A percentile compares a stretch with the other conserved stretches of the same genome.
These are phyloP conservation scores for Pemphredon lugubris DNA, from an alignment of 2,888 invertebrate genomes.

Conservation along the genomic window DNA sequence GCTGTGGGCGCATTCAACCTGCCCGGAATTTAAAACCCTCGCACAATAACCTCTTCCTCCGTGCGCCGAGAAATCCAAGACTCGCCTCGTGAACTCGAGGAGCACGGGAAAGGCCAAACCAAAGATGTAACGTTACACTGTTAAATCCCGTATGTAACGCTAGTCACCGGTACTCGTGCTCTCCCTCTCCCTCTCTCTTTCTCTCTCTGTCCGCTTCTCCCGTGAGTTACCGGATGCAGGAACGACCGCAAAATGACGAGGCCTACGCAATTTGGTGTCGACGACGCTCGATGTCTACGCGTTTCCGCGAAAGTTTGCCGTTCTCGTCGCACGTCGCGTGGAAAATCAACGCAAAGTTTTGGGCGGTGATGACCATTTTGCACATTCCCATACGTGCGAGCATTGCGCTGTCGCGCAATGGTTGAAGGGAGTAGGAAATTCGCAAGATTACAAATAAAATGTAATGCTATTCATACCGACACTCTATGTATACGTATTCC, in stretches of 20 bases:
- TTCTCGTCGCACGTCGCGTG: not conserved
- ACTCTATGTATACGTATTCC: no score
- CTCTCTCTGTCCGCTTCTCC: not conserved
- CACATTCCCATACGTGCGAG: no score
- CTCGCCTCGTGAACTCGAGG: constrained; percentile 58
- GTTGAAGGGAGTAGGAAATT: no score
- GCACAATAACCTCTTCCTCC: constrained; percentile 58
- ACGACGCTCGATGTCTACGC: not conserved
- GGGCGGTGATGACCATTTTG: no score
- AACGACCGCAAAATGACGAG: constrained; percentile 47
- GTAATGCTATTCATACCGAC: no score
- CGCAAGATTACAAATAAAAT: no score
- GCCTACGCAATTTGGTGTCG: constrained; percentile 27
- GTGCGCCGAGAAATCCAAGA: constrained; percentile 63
- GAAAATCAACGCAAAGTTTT: no score
- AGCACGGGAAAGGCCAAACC: constrained; percentile 62
- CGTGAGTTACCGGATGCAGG: constrained; percentile 66
- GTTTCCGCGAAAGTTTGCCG: not conserved
- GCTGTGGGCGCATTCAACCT: constrained; percentile 73
- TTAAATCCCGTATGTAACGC: constrained; percentile 79
- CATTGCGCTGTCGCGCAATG: no score
- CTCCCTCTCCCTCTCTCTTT: constrained; percentile 9
- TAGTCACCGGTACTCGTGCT: constrained; percentile 59
- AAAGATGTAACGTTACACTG: constrained; percentile 75
- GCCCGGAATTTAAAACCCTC: constrained; percentile 72